phyloP scores from a whole-genome alignment of 2,888 invertebrate species.

The Steinernema scapterisci region DNA sequence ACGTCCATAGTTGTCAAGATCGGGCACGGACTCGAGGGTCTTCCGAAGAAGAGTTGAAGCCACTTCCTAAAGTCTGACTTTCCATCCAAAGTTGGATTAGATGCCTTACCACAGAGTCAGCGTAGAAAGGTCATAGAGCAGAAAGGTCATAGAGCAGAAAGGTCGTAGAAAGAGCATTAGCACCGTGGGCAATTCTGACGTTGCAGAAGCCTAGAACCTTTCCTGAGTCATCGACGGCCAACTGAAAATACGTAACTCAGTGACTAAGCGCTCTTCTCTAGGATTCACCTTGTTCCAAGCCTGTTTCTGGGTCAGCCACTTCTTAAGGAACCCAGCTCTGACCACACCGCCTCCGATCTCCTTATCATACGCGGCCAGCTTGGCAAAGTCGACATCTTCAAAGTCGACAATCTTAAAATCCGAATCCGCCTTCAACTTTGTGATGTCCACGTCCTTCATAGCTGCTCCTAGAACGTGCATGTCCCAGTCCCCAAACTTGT shows the following conservation, averaged over 20 bases:
- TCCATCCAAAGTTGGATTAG: too few relatives aligned
- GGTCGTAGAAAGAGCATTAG: background rate
- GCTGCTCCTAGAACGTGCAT: background rate
- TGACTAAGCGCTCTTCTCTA: too few relatives aligned
- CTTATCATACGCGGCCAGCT: background rate
- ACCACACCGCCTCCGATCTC: background rate
- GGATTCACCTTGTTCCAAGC: background rate
- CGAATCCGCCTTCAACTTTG: background rate
- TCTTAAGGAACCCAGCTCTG: background rate
- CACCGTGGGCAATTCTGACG: background rate
- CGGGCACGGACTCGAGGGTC: background rate
- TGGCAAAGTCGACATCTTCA: background rate
- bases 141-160: background rate
- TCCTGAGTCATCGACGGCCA: background rate
- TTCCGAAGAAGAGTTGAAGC: background rate
- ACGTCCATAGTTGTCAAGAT: background rate
- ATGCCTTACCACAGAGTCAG: background rate
- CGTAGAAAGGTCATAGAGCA: conserved; percentile 4
- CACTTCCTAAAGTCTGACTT: background rate
- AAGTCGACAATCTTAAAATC: background rate
- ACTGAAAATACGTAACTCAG: background rate
- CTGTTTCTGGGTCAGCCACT: background rate
- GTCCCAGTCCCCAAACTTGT: background rate
- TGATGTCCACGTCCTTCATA: background rate
- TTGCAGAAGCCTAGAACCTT: background rate